Base-by-base conservation (phyloP, 2,888 invertebrate species). In the Brachyopa scutellaris region DNA sequence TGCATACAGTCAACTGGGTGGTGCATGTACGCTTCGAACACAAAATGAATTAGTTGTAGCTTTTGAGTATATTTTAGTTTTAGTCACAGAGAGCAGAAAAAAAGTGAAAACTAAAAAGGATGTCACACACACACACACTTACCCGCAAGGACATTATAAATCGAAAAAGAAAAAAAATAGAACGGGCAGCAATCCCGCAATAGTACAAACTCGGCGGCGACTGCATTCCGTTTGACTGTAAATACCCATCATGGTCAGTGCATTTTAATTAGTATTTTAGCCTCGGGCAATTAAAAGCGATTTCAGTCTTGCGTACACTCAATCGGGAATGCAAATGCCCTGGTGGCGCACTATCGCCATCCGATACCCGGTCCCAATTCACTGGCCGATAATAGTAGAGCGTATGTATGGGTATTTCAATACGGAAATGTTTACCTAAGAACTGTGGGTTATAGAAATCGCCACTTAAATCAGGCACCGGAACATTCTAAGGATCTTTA, bases 221-320 rank as follows among this genome's bases (percentile, higher is more conserved):
- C 26, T 29, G 11, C 33, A 57, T 47, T 79, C 66, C 31, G 66
- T 79, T 79, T 73, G 80, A 57, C 62, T 80, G 55, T 80, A 67
- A 74, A 74, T 51, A 57, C 69, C 55, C 49, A 74, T 69, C 80
- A 80, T 74, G 74, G 74, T 80, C 74, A 80, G 40, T 74, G 62
- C 62, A 69, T 80, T 74, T 80, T 74, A 74, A 80, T 74, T 74
- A 80, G 74, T 62, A 69, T 74, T 80, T 74, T 36, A 69, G 69
- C 57, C 40, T 69, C 55, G 57, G 49, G 53, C 73, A 62, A 73
- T 73, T 79, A 67, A 79, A 73, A 66, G 66, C 53, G 57, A 72
- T 78, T 64, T 64, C 21, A 47, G 72, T 66, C 51, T 59, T 66
- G 55, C 51, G 49, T 42, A 45, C 45, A 26, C 26, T 67, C 15